Evolutionary conservation across 2,797 vertebrate genomes (phyloP).

Genomic region (Chaenodraco wilsoni): DNA sequence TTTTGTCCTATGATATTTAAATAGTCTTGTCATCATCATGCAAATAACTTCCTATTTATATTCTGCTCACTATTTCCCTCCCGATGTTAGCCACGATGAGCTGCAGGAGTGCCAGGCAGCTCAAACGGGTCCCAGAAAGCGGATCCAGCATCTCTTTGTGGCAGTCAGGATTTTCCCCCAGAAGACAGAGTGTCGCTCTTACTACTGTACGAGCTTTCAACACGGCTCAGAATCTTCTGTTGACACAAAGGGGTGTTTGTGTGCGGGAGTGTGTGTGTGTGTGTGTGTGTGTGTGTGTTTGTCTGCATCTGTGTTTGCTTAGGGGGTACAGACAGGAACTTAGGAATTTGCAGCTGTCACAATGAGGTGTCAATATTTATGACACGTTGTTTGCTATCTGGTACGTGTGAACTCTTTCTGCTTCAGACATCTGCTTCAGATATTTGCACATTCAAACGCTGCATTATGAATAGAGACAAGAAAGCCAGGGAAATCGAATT

Average conservation of each 20-base stretch:
- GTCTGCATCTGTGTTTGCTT: constrained; percentile 59
- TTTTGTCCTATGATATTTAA: constrained; percentile 22
- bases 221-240: constrained; percentile 73
- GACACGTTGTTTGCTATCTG: constrained; percentile 68
- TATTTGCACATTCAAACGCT: constrained; percentile 52
- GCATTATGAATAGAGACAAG: constrained; percentile 33
- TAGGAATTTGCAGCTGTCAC: constrained; percentile 76
- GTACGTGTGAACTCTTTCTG: constrained; percentile 61
- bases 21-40: constrained; percentile 41
- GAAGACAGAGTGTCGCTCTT: constrained; percentile 66
- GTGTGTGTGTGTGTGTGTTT: constrained; percentile 14
- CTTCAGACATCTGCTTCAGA: constrained; percentile 62
- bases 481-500: constrained; percentile 34
- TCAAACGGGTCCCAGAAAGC: constrained; percentile 63
- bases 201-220: constrained; percentile 73
- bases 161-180: constrained; percentile 58
- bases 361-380: constrained; percentile 78
- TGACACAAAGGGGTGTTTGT: constrained; percentile 74
- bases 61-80: constrained; percentile 44
- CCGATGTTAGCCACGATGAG: constrained; percentile 32
- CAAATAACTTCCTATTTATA: constrained; percentile 45
- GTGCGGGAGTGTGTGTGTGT: constrained; percentile 19
- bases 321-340: constrained; percentile 71
- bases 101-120: constrained; percentile 45
- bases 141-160: constrained; percentile 62